Conservation (phyloP, 1,140 invertebrate species). For the Brachionus rotundiformis region DNA sequence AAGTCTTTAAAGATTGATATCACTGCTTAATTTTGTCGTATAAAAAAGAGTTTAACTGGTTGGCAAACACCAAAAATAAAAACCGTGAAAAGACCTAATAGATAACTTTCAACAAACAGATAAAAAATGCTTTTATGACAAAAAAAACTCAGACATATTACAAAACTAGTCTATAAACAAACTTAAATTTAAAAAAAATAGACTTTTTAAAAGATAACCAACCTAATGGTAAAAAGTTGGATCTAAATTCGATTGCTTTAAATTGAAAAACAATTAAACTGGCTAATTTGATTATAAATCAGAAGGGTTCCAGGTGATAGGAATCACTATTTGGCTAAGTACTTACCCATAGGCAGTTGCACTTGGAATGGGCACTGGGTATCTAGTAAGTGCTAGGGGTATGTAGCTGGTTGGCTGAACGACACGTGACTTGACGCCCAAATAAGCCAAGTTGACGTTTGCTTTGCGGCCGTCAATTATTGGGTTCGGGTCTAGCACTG, state of each 20-base stretch:
- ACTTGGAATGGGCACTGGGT: neutral
- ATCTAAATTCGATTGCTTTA: neutral
- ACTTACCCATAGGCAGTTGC: slow-evolving; percentile 33
- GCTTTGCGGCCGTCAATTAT: slow-evolving; percentile 98
- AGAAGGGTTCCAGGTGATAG: neutral
- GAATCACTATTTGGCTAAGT: neutral
- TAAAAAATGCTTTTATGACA: neutral
- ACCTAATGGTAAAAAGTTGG: neutral
- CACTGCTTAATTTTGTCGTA: neutral
- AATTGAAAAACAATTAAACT: neutral
- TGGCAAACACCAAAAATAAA: neutral
- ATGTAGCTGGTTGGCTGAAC: slow-evolving; percentile 23
- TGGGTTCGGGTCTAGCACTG: slow-evolving; percentile 95
- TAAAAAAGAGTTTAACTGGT: neutral
- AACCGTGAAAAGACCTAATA: neutral
- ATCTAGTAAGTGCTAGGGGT: slow-evolving; percentile 9
- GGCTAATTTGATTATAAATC: neutral
- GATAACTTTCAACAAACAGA: neutral
- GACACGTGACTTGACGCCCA: slow-evolving; percentile 76
- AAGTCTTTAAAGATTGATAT: neutral
- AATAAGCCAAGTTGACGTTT: slow-evolving; percentile 94
- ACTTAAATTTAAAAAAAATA: neutral
- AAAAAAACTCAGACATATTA: neutral
- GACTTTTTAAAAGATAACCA: slow-evolving; percentile 7
- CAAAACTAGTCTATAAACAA: neutral